Evolutionary conservation across 2,888 invertebrate species (phyloP), one percentile per base, ranked within the genome.

Genomic region (Drosophila antonietae): DNA sequence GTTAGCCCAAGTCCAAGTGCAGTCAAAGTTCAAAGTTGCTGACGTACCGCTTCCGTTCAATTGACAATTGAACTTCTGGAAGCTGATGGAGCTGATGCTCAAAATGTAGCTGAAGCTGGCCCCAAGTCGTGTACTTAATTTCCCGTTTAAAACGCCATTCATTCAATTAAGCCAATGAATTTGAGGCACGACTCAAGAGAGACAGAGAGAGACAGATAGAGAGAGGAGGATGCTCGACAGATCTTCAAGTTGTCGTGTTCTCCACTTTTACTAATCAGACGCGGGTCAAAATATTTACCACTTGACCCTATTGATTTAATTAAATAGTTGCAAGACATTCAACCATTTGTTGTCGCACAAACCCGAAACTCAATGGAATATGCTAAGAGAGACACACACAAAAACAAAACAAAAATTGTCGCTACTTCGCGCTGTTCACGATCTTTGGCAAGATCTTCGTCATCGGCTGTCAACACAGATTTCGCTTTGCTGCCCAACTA

Each of bases 271-370:
- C 90, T 92, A 92, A 92, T 92, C 91, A 92, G 91, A 91, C 91
- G 91, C 92, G 91, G 93, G 93, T 93, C 93, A 93, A 92, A 93
- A 93, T 93, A 93, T 93, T 93, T 93, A 93, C 92, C 92, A 93
- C 92, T 93, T 93, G 93, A 93, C 93, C 93, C 93, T 87, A 91
- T 91, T 93, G 93, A 93, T 92, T 93, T 91, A 93, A 93, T 93
- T 92, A 92, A 91, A 91, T 90, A 90, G 92, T 92, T 92, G 86
- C 90, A 90, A 91, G 91, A 91, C 91, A 91, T 90, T 86, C 86
- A 83, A 71, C 84, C 75, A 68, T 89, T 89, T 91, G 88, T 89
- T 90, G 88, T 77, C 78, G 80, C 73, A 80, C 80, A 78, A 78
- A 66, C 68, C 61, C 51, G 37, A 78, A 68, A 68, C 66, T 18